phyloP scores from a whole-genome alignment of 2,888 invertebrate genomes.

The Agrotis segetum region DNA sequence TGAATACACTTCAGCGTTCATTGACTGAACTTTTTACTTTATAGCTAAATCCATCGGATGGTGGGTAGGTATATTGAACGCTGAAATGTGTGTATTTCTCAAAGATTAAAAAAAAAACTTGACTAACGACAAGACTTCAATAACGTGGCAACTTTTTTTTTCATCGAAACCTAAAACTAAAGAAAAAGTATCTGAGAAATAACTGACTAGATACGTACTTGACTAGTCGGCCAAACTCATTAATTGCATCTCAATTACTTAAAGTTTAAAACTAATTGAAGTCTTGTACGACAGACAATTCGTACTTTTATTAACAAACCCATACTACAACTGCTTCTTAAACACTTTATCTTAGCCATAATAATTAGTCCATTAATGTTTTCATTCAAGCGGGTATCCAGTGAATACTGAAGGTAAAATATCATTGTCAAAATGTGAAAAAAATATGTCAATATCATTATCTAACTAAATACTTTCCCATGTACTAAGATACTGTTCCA shows the following conservation, averaged over 20 bases:
- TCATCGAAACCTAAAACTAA: too few relatives aligned
- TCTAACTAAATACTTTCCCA: neutral
- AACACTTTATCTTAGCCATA: slow-evolving; percentile 17
- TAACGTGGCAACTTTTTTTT: too few relatives aligned
- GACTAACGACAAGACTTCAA: neutral
- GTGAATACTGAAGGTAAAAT: slow-evolving; percentile 81
- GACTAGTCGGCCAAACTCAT: too few relatives aligned
- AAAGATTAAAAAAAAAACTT: neutral
- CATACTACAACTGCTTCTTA: too few relatives aligned
- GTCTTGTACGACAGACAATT: neutral
- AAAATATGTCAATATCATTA: neutral
- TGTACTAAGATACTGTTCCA: neutral
- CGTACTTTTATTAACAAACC: neutral
- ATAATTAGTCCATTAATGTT: slow-evolving; percentile 61
- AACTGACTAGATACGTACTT: too few relatives aligned
- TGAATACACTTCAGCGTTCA: slow-evolving; percentile 9
- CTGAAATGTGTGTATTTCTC: slow-evolving; percentile 1
- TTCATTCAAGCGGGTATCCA: slow-evolving; percentile 79
- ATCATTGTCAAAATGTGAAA: slow-evolving; percentile 48
- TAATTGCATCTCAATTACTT: too few relatives aligned
- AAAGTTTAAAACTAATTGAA: neutral
- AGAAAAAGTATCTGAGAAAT: too few relatives aligned
- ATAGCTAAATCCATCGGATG: slow-evolving; percentile 27
- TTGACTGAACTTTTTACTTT: neutral
- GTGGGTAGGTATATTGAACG: neutral